Evolutionary conservation across 2,888 invertebrate species (phyloP), one percentile per base, ranked within the genome.

Genomic region (Drosophila merina): DNA sequence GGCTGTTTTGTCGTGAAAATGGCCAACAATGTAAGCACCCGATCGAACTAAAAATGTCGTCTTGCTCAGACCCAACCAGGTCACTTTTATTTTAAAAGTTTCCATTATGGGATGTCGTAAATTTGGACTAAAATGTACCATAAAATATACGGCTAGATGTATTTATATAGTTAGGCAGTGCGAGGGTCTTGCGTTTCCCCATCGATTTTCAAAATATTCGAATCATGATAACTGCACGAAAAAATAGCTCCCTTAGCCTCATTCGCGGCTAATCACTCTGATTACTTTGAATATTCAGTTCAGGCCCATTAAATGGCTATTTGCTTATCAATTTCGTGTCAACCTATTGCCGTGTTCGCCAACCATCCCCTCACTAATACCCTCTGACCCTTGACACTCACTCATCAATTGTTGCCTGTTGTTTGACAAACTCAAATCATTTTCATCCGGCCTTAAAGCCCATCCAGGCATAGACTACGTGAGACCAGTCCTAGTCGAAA

Each of bases 291-390:
- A 52, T 79, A 81, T 82, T 79, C 70, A 72, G 77, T 73, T 72
- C 75, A 73, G 77, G 74, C 77, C 85, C 71, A 82, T 82, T 82
- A 82, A 79, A 82, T 77, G 76, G 74, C 79, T 79, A 79, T 85
- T 83, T 83, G 82, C 82, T 79, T 83, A 85, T 82, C 79, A 79
- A 79, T 85, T 82, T 71, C 64, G 72, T 70, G 66, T 69, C 68
- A 64, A 69, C 55, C 45, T 10, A 40, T 25, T 40, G 20, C 28
- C 28, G 44, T 20, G 20, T 3, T 25, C 36, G 28, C 31, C 50
- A 12, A 7, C 26, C 20, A 9, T 8, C 31, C 45, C 6, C 26
- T 9, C 59, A n/a, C 30, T 1, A 38, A 20, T 42, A 48, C 40
- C 48, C 44, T 33, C 31, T 12, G 33, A 40, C 70, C 68, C 48